Percentiles rank a stretch among this genome's conserved stretches.
Conservation (phyloP, 2,113 vertebrate genomes). For the Serranochromis macrocephalus region DNA sequence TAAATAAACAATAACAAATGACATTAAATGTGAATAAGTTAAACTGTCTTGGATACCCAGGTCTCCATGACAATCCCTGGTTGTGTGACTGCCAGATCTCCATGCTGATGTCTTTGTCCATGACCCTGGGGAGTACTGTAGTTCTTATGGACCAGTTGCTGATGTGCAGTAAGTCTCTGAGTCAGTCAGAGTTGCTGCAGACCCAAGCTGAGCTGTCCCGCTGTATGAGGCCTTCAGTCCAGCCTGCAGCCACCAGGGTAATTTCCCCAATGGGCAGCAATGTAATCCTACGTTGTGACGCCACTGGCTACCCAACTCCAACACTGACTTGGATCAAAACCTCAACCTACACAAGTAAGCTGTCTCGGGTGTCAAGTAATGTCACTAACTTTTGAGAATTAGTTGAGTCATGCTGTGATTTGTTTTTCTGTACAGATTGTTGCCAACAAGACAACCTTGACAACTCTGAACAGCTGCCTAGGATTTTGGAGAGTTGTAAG, state of each 20-base stretch:
- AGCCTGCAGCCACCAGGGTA: constrained; percentile 84
- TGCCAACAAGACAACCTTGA: constrained; percentile 36
- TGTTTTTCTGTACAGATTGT: constrained; percentile 46
- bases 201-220: constrained; percentile 75
- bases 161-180: constrained; percentile 76
- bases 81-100: constrained; percentile 89
- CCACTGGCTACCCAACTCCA: constrained; percentile 83
- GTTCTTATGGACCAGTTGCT: constrained; percentile 80
- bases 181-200: constrained; percentile 75
- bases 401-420: background rate
- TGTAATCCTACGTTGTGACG: constrained; percentile 85
- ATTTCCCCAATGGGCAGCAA: constrained; percentile 83
- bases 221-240: constrained; percentile 81
- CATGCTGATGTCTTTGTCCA: constrained; percentile 80
- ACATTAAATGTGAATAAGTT: background rate
- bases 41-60: constrained; percentile 49
- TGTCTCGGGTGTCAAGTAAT: background rate
- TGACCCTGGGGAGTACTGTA: constrained; percentile 67
- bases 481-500: constrained; percentile 62
- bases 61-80: constrained; percentile 94
- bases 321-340: constrained; percentile 80
- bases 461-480: constrained; percentile 45
- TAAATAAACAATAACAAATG: background rate
- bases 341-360: constrained; percentile 75
- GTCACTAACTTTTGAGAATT: background rate